Conservation (phyloP, 2,888 invertebrate species). For the Orthosia gothica region DNA sequence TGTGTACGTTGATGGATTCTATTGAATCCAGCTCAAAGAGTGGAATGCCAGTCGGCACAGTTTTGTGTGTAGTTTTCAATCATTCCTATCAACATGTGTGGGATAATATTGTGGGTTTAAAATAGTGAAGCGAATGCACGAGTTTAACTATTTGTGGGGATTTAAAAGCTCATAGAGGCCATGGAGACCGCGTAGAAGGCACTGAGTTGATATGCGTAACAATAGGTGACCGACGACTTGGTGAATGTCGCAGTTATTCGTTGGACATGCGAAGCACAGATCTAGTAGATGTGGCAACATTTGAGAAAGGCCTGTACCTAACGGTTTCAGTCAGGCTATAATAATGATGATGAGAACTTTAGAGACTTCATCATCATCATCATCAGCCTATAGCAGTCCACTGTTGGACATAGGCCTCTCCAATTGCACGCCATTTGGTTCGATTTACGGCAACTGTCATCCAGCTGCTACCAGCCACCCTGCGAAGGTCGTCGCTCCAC, state of each 20-base stretch:
- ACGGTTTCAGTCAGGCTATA: background rate
- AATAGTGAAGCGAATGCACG: background rate
- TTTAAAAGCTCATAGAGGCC: background rate
- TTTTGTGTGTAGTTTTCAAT: constrained; percentile 47
- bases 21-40: constrained; percentile 45
- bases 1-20: constrained; percentile 44
- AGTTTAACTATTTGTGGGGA: background rate
- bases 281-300: background rate
- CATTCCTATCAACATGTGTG: constrained; percentile 17
- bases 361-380: too few relatives aligned
- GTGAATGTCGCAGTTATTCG: background rate
- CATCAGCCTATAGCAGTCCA: too few relatives aligned
- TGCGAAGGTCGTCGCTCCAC: too few relatives aligned
- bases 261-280: too few relatives aligned
- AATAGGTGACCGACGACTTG: too few relatives aligned
- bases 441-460: too few relatives aligned
- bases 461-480: too few relatives aligned
- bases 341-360: background rate
- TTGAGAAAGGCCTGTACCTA: background rate
- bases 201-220: background rate
- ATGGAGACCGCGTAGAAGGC: too few relatives aligned
- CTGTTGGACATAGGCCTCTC: too few relatives aligned
- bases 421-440: too few relatives aligned
- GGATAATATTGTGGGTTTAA: constrained; percentile 18
- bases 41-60: constrained; percentile 12